Percentiles rank a stretch among this genome's conserved stretches.
These are phyloP conservation scores for Cynodonichthys magdalenae DNA, from an alignment of 2,797 vertebrate species.

Conservation along the genomic window DNA sequence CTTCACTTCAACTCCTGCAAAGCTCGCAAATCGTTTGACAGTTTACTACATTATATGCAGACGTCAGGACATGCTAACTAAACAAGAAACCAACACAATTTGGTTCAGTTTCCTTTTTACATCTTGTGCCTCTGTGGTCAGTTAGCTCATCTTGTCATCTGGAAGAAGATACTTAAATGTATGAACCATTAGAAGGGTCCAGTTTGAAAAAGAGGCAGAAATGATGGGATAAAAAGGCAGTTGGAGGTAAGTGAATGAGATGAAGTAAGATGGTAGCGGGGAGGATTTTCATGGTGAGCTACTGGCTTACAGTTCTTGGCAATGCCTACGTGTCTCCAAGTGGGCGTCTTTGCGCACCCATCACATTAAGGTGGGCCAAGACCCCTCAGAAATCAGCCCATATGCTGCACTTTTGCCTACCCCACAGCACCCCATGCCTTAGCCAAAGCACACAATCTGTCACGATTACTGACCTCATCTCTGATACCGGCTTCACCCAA, in stretches of 20 bases:
- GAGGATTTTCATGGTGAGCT: slow-evolving; percentile 59
- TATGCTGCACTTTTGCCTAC: slow-evolving; percentile 72
- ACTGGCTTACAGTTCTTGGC: slow-evolving; percentile 74
- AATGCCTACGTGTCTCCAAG: slow-evolving; percentile 56
- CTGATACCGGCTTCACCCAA: slow-evolving; percentile 63
- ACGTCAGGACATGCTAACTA: not conserved
- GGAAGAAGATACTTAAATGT: slow-evolving; percentile 63
- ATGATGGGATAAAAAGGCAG: slow-evolving; percentile 42
- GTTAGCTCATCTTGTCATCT: slow-evolving; percentile 69
- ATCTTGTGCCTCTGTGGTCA: slow-evolving; percentile 58
- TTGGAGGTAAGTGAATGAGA: slow-evolving; percentile 49
- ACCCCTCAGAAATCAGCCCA: slow-evolving; percentile 73
- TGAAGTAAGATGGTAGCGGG: slow-evolving; percentile 51
- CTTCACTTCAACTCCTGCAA: slow-evolving; percentile 32
- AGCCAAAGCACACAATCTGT: slow-evolving; percentile 81
- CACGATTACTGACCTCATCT: slow-evolving; percentile 53
- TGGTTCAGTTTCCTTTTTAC: slow-evolving; percentile 52
- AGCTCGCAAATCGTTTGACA: slow-evolving; percentile 19
- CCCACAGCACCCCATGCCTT: slow-evolving; percentile 46
- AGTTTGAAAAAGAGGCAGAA: slow-evolving; percentile 60
- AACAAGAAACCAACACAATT: slow-evolving; percentile 29
- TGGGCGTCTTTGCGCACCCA: slow-evolving; percentile 64
- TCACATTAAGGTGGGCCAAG: slow-evolving; percentile 76
- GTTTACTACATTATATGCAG: not conserved
- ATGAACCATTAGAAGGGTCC: slow-evolving; percentile 64